Conservation (phyloP, 2,888 invertebrate species). For the Aphidoletes aphidimyza region DNA sequence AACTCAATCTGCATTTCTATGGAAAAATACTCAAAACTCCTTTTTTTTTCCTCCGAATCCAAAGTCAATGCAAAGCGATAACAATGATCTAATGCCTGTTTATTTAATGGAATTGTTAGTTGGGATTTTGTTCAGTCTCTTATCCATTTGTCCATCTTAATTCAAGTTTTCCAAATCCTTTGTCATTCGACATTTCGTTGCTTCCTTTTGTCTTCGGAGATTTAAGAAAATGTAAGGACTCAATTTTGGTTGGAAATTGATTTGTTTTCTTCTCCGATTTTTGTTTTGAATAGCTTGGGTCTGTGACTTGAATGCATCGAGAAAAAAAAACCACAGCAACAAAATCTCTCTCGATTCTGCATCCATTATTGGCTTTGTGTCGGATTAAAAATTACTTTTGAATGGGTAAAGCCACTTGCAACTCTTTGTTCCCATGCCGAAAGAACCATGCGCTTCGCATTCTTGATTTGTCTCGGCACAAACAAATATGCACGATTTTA, state of each 20-base stretch:
- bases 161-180: neutral
- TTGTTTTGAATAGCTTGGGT: neutral
- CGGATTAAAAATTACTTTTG: constrained; percentile 20
- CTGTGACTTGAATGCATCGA: neutral
- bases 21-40: neutral
- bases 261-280: constrained; percentile 1
- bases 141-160: neutral
- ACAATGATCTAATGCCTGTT: neutral
- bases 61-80: neutral
- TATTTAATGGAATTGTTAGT: neutral
- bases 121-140: neutral
- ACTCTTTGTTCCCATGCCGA: constrained; percentile 17
- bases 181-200: neutral
- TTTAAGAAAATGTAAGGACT: constrained; percentile 17
- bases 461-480: neutral
- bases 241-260: constrained; percentile 27
- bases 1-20: constrained; percentile 27
- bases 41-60: neutral
- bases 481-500: neutral
- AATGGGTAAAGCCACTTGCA: constrained; percentile 21
- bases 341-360: constrained; percentile 16
- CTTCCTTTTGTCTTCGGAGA: neutral
- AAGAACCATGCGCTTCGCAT: too few species aligned
- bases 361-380: constrained; percentile 49
- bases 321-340: neutral